A percentile compares a stretch with the other conserved stretches of the same genome.
These are phyloP conservation scores for Folsomia candida DNA, from an alignment of 2,888 invertebrate genomes.

Conservation along the genomic window DNA sequence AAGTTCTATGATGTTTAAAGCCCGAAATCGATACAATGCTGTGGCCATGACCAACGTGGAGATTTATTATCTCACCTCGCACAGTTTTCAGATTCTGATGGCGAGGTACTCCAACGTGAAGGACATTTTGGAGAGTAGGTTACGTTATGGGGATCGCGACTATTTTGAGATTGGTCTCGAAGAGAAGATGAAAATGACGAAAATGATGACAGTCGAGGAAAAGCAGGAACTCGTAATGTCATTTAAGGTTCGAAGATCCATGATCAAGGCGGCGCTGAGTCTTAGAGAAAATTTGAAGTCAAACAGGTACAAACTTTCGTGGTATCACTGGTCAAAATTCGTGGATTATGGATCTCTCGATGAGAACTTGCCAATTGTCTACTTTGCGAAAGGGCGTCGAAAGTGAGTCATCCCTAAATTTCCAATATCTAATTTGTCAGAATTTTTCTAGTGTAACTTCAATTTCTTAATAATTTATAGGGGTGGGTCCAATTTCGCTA, in stretches of 20 bases:
- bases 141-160: constrained; percentile 19
- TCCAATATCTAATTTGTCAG: neutral
- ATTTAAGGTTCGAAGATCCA: constrained; percentile 1
- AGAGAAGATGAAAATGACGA: constrained; percentile 14
- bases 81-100: constrained; percentile 13
- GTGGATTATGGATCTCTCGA: constrained; percentile 28
- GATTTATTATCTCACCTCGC: constrained; percentile 19
- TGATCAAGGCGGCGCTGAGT: constrained; percentile 13
- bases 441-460: neutral
- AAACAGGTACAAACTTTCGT: neutral
- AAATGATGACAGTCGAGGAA: neutral
- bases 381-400: constrained; percentile 29
- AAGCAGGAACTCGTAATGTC: constrained; percentile 12
- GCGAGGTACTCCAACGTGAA: constrained; percentile 36
- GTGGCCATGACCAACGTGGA: constrained; percentile 41
- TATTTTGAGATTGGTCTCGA: constrained; percentile 26
- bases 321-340: neutral
- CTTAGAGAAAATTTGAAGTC: constrained; percentile 21
- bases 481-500: neutral
- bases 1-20: constrained; percentile 32
- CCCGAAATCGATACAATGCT: constrained; percentile 31
- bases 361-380: constrained; percentile 41
- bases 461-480: neutral
- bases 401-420: neutral
- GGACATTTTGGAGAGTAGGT: constrained; percentile 15